Evolutionary conservation across 1,140 invertebrate species (phyloP).

Genomic region (Trichoplusia ni): DNA sequence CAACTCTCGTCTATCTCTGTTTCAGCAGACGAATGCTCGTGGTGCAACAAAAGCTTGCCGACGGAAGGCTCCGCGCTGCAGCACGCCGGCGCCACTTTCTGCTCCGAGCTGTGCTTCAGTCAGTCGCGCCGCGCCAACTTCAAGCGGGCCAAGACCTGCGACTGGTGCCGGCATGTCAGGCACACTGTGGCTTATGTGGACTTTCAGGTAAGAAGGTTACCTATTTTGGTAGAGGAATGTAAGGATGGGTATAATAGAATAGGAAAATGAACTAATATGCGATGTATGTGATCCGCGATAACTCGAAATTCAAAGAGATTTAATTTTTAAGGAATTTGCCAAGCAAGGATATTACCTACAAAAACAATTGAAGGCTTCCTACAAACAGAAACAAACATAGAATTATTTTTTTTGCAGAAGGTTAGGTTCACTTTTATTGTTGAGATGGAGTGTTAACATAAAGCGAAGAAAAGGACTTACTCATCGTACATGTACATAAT

Average conservation of each 20-base stretch:
- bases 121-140: constrained; percentile 93
- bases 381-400: no score
- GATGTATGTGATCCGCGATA: no score
- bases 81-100: constrained; percentile 86
- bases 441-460: no score
- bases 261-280: neutral
- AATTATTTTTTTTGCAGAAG: no score
- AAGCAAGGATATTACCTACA: no score
- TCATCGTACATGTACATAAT: no score
- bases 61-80: constrained; percentile 82
- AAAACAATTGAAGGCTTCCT: no score
- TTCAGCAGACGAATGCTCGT: constrained; percentile 81
- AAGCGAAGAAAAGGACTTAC: no score
- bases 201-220: constrained; percentile 84
- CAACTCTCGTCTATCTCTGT: constrained; percentile 33
- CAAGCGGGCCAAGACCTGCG: constrained; percentile 95
- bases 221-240: neutral
- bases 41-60: constrained; percentile 83
- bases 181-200: constrained; percentile 96
- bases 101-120: constrained; percentile 94
- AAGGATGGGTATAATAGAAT: neutral
- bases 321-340: no score
- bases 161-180: constrained; percentile 95
- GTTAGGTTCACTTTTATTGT: no score
- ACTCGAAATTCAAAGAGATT: no score